These are phyloP conservation scores for Sterrhoptilus dennistouni DNA, from an alignment of 2,113 vertebrate species.

Conservation along the genomic window DNA sequence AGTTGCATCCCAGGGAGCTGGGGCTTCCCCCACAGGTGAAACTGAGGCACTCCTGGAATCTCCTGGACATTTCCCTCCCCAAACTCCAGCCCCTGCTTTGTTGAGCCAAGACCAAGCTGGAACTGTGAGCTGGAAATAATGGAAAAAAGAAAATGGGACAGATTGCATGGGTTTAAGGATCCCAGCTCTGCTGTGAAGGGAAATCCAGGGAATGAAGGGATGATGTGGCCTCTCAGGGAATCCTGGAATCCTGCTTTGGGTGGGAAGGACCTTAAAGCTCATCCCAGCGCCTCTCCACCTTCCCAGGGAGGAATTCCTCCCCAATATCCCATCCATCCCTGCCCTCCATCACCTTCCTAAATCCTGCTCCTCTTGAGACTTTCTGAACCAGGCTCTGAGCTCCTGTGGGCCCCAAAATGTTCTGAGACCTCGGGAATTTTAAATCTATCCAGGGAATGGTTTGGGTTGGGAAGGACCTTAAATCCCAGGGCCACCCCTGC, in stretches of 20 bases:
- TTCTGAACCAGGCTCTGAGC: too few relatives aligned
- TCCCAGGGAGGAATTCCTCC: neutral
- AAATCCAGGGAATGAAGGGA: neutral
- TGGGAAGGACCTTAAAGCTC: neutral
- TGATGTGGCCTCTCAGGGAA: neutral
- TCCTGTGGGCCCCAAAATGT: too few relatives aligned
- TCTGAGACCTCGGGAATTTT: too few relatives aligned
- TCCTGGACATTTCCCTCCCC: neutral
- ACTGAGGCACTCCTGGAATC: neutral
- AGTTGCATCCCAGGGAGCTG: accelerated
- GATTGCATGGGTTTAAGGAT: neutral
- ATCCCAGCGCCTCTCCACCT: accelerated
- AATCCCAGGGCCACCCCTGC: too few relatives aligned
- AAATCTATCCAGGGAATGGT: too few relatives aligned
- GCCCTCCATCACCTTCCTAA: neutral
- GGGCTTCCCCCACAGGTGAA: neutral
- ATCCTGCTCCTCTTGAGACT: too few relatives aligned
- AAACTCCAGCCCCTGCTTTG: neutral
- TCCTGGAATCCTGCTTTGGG: neutral
- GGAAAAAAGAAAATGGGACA: neutral
- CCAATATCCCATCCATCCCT: neutral
- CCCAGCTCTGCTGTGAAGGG: neutral
- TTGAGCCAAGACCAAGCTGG: neutral
- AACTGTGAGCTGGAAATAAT: neutral
- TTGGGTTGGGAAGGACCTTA: too few relatives aligned